Conservation (phyloP, 2,797 vertebrate genomes). For the Remorina albescens region DNA sequence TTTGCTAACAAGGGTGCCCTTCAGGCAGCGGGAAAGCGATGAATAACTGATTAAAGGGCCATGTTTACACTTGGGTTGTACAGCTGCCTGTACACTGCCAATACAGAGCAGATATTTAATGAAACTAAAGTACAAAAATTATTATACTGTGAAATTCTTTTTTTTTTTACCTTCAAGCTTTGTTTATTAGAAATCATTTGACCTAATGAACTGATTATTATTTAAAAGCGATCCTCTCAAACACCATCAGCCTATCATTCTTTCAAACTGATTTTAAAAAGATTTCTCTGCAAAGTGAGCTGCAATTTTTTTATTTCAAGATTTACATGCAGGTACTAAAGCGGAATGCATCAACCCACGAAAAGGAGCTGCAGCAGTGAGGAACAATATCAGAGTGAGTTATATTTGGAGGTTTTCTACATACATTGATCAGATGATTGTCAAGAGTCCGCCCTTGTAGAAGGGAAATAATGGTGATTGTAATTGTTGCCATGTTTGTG, state of each 20-base stretch:
- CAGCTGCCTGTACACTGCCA: slow-evolving; percentile 39
- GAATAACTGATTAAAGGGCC: slow-evolving; percentile 68
- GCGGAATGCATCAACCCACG: no score
- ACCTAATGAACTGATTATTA: neutral
- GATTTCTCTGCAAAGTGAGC: neutral
- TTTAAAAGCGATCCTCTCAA: no score
- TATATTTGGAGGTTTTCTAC: neutral
- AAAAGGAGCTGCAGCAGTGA: slow-evolving; percentile 22
- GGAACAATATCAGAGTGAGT: slow-evolving; percentile 8
- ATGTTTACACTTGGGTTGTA: slow-evolving; percentile 50
- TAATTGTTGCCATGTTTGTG: neutral
- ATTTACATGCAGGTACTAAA: neutral
- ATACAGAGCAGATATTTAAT: slow-evolving; percentile 24
- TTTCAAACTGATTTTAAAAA: no score
- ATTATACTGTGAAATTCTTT: neutral
- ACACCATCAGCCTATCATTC: no score
- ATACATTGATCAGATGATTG: neutral
- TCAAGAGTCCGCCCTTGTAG: neutral
- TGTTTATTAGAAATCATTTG: slow-evolving; percentile 12
- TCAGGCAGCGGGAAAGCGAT: slow-evolving; percentile 55
- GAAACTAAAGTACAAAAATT: slow-evolving; percentile 26
- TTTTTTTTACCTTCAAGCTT: neutral
- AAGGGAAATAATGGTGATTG: neutral
- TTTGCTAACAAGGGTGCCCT: slow-evolving; percentile 65
- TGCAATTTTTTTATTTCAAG: neutral